Evolutionary conservation across 2,888 invertebrate species (phyloP).

Genomic region (Muschampia plurimacula): DNA sequence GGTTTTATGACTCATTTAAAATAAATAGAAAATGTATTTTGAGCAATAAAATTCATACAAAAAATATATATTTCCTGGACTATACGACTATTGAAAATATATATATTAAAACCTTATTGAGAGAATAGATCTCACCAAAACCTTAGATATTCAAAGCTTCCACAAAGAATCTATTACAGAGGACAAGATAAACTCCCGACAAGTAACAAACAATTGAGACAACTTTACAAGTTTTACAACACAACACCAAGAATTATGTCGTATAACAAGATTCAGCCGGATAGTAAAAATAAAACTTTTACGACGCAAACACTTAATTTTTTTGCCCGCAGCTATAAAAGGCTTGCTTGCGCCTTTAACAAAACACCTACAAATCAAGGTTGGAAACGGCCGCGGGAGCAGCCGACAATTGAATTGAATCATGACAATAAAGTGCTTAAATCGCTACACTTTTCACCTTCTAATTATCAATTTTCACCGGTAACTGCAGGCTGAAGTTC

Average conservation of each 20-base stretch:
- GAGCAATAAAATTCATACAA: no score
- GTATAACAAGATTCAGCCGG: background rate
- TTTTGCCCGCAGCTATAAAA: slow-evolving; percentile 1
- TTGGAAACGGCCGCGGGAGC: background rate
- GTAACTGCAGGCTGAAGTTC: no score
- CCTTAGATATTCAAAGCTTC: no score
- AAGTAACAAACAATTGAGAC: slow-evolving; percentile 2
- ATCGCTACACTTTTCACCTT: no score
- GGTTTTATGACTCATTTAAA: no score
- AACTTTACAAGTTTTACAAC: background rate
- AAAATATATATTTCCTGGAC: no score
- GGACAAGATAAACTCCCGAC: background rate
- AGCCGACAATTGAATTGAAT: background rate
- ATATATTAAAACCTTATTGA: no score
- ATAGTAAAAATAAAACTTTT: slow-evolving; percentile 13
- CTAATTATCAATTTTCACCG: no score
- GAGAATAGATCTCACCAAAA: no score
- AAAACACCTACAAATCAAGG: slow-evolving; percentile 4
- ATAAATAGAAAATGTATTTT: no score
- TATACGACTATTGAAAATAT: no score
- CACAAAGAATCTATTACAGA: background rate
- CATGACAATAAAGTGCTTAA: no score
- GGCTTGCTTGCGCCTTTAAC: background rate
- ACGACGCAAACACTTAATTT: slow-evolving; percentile 10
- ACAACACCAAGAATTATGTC: background rate